phyloP scores from a whole-genome alignment of 2,797 vertebrate species.

The Lycodopsis pacificus region DNA sequence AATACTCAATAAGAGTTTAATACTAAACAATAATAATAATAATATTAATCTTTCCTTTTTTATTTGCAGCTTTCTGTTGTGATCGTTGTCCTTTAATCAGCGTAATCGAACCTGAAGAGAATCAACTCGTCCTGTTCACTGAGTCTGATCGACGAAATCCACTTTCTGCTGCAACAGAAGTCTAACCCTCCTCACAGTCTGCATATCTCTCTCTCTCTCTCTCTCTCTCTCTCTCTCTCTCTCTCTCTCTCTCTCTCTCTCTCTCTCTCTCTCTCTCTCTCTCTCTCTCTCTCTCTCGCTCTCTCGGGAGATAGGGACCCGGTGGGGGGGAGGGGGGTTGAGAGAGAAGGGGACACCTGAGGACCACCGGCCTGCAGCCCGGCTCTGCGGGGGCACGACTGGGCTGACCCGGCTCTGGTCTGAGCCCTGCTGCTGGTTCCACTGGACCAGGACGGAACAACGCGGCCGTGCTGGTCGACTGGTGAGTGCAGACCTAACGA shows the following conservation, averaged over 20 bases:
- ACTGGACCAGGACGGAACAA: slow-evolving; percentile 84
- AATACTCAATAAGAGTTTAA: too few relatives aligned
- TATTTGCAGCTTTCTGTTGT: too few relatives aligned
- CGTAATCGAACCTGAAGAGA: neutral
- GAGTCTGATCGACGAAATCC: slow-evolving; percentile 91
- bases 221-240: too few relatives aligned
- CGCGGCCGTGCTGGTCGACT: slow-evolving; percentile 94
- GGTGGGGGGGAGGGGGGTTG: neutral
- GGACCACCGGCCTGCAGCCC: slow-evolving; percentile 67
- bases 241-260: too few relatives aligned
- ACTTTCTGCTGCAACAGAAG: slow-evolving; percentile 85
- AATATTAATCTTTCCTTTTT: too few relatives aligned
- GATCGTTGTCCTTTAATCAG: neutral
- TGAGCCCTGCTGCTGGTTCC: slow-evolving; percentile 61
- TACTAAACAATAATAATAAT: too few relatives aligned
- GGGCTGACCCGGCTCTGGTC: slow-evolving; percentile 59
- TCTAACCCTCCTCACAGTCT: slow-evolving; percentile 92
- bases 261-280: too few relatives aligned
- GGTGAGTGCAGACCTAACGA: slow-evolving; percentile 85
- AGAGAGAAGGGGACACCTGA: slow-evolving; percentile 55
- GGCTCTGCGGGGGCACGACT: slow-evolving; percentile 64
- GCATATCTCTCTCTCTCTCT: slow-evolving; percentile 60
- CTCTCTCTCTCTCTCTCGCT: too few relatives aligned
- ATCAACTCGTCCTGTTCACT: slow-evolving; percentile 73
- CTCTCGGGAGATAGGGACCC: slow-evolving; percentile 22